phyloP scores from a whole-genome alignment of 23 tunicate species.

The Diplosoma virens region DNA sequence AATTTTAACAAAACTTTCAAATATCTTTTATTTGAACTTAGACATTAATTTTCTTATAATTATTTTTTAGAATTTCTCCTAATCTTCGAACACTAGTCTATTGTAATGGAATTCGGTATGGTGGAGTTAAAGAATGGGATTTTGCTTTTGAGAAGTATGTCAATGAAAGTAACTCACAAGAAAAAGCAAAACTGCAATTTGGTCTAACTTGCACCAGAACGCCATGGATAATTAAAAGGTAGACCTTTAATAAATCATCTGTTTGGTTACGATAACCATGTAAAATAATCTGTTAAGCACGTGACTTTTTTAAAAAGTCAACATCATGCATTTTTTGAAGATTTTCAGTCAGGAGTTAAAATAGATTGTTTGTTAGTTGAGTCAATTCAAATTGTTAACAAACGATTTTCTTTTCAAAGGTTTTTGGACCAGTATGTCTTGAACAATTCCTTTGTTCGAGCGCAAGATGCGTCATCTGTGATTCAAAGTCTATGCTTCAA shows the following conservation, averaged over 20 bases:
- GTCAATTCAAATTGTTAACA: too few species aligned
- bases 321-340: too few species aligned
- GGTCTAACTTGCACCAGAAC: conserved; percentile 36
- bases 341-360: too few species aligned
- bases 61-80: conserved; percentile 43
- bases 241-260: too few species aligned
- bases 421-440: conserved; percentile 4
- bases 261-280: too few species aligned
- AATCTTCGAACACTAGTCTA: conserved; percentile 46
- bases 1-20: background rate
- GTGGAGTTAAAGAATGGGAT: conserved; percentile 49
- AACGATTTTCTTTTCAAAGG: background rate
- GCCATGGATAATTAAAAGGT: conserved; percentile 65
- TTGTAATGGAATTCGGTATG: conserved; percentile 44
- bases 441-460: conserved; percentile 11
- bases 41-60: background rate
- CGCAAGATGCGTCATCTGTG: conserved; percentile 46
- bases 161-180: conserved; percentile 42
- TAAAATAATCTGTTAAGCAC: too few species aligned
- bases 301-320: too few species aligned
- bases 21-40: background rate
- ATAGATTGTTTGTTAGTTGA: too few species aligned
- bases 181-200: conserved; percentile 37
- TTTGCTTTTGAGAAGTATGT: conserved; percentile 48
- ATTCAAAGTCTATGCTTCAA: conserved; percentile 43